Conservation (phyloP, 2,113 vertebrate genomes). For the Thalassoma bifasciatum region DNA sequence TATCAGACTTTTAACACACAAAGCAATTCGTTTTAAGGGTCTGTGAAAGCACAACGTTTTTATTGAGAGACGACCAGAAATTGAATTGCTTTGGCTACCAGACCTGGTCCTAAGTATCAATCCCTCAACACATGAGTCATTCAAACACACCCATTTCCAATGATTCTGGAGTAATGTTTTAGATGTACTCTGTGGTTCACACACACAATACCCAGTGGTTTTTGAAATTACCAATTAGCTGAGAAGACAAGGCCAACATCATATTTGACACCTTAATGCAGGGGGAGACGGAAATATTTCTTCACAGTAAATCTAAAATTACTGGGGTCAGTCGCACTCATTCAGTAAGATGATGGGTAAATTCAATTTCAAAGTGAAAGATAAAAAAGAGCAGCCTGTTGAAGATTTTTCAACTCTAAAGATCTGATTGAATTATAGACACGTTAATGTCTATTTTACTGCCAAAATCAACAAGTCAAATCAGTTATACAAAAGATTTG, state of each 20-base stretch:
- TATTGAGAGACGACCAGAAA: too few species aligned
- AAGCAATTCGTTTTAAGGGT: too few species aligned
- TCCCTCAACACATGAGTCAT: conserved; percentile 20
- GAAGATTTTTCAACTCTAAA: too few species aligned
- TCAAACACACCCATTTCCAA: neutral
- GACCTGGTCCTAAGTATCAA: neutral
- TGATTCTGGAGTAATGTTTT: conserved; percentile 20
- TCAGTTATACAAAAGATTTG: too few species aligned
- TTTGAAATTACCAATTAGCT: conserved; percentile 54
- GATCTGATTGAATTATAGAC: too few species aligned
- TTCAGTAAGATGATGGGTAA: conserved; percentile 28
- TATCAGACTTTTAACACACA: too few species aligned
- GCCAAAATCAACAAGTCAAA: too few species aligned
- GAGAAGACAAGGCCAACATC: conserved; percentile 42
- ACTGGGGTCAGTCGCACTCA: conserved; percentile 14
- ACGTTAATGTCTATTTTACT: too few species aligned
- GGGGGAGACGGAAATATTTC: conserved; percentile 20
- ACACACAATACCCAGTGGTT: conserved; percentile 33
- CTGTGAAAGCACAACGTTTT: conserved; percentile 10
- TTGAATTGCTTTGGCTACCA: too few species aligned
- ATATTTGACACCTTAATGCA: conserved; percentile 74
- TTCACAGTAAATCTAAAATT: conserved; percentile 36
- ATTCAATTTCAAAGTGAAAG: conserved; percentile 7
- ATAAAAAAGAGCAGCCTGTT: neutral
- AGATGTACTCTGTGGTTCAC: conserved; percentile 1